Conservation (phyloP, 2,797 vertebrate genomes). For the Rhinella marina region DNA sequence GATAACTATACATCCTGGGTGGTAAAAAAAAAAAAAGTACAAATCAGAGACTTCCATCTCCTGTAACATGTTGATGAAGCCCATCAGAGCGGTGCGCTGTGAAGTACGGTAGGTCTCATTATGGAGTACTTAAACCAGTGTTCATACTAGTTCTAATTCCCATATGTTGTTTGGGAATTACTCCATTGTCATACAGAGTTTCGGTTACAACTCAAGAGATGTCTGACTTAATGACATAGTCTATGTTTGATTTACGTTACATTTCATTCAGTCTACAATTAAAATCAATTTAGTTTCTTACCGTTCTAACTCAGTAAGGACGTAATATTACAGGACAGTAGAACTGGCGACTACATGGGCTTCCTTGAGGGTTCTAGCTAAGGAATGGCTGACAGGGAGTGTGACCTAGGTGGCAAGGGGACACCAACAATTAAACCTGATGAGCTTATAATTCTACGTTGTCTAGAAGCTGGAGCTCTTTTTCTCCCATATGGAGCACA, state of each 20-base stretch:
- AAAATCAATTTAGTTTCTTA: conserved; percentile 9
- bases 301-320: neutral
- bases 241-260: conserved; percentile 7
- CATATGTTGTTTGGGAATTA: conserved; percentile 18
- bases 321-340: neutral
- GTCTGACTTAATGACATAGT: neutral
- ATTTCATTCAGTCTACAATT: conserved; percentile 9
- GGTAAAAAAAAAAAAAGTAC: conserved; percentile 47
- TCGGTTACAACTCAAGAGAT: conserved; percentile 3
- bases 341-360: neutral
- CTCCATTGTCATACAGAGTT: conserved; percentile 7
- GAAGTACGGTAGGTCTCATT: conserved; percentile 16
- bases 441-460: neutral
- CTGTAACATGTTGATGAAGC: conserved; percentile 40
- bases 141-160: conserved; percentile 14
- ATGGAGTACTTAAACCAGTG: conserved; percentile 9
- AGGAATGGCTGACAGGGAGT: too few species aligned
- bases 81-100: conserved; percentile 21
- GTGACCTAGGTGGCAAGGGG: neutral
- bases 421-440: neutral
- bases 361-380: neutral
- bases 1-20: conserved; percentile 61
- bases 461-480: neutral
- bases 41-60: conserved; percentile 54
- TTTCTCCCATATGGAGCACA: neutral